These are phyloP conservation scores for Plusia festucae DNA, from an alignment of 2,888 invertebrate genomes.

Conservation along the genomic window DNA sequence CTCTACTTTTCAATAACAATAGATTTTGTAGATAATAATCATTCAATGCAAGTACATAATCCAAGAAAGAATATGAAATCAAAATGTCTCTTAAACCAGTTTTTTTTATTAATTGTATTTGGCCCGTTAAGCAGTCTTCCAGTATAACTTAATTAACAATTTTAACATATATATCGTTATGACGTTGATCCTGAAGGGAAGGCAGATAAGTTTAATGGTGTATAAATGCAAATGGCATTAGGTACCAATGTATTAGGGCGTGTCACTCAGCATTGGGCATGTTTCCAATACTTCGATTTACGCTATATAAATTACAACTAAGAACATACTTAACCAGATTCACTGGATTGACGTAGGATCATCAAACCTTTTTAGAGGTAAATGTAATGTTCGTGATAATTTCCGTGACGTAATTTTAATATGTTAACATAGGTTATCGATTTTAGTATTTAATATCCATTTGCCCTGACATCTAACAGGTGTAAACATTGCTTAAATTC, in stretches of 20 bases:
- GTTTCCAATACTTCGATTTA: slow-evolving; percentile 10
- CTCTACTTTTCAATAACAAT: too few relatives aligned
- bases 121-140: background rate
- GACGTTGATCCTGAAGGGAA: slow-evolving; percentile 48
- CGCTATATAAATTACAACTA: background rate
- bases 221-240: slow-evolving; percentile 22
- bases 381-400: too few relatives aligned
- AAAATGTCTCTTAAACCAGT: background rate
- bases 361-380: too few relatives aligned
- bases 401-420: too few relatives aligned
- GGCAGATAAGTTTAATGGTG: slow-evolving; percentile 19
- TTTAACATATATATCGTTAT: slow-evolving; percentile 30
- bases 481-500: too few relatives aligned
- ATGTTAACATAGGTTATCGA: too few relatives aligned
- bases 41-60: too few relatives aligned
- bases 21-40: too few relatives aligned
- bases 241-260: slow-evolving; percentile 23
- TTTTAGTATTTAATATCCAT: too few relatives aligned
- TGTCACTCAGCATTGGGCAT: slow-evolving; percentile 25
- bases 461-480: too few relatives aligned
- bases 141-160: slow-evolving; percentile 8
- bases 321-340: background rate
- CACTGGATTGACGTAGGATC: background rate
- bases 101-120: background rate
- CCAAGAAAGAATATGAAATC: background rate